Percentiles rank a stretch among this genome's conserved stretches.
Evolutionary conservation across 2,797 vertebrate genomes (phyloP).

Genomic region (Epinephelus awoara): DNA sequence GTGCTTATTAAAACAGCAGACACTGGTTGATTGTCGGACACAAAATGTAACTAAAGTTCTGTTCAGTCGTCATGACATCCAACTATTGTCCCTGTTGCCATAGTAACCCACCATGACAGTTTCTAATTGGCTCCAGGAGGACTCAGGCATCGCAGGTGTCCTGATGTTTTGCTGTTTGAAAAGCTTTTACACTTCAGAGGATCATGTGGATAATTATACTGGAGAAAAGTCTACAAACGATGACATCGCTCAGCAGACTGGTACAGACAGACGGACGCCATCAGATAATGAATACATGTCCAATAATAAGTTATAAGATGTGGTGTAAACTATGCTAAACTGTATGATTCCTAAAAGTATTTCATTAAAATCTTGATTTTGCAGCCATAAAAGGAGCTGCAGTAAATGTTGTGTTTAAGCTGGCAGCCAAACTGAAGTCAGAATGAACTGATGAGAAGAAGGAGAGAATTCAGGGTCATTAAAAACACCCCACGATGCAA

Average conservation of each 20-base stretch:
- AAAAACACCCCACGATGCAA: too few species aligned
- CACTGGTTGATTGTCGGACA: neutral
- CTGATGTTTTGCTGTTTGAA: conserved; percentile 4
- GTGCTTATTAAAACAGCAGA: neutral
- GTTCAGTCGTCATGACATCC: conserved; percentile 22
- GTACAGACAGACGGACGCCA: too few species aligned
- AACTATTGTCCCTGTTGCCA: conserved; percentile 29
- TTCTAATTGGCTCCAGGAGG: conserved; percentile 46
- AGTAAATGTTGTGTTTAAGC: neutral
- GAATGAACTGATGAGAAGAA: neutral
- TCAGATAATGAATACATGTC: too few species aligned
- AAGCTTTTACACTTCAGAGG: neutral
- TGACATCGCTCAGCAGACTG: too few species aligned
- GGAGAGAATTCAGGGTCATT: too few species aligned
- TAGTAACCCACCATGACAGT: conserved; percentile 31
- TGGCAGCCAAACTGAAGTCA: neutral
- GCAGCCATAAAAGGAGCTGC: neutral
- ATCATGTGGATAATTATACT: neutral
- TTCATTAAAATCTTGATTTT: neutral
- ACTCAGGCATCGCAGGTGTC: neutral
- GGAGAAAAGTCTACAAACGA: neutral
- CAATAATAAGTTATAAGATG: too few species aligned
- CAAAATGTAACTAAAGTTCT: neutral
- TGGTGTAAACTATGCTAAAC: too few species aligned
- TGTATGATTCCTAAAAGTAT: neutral